Percentiles rank a stretch among this genome's conserved stretches.
phyloP scores from a whole-genome alignment of 2,113 vertebrate species.

The Sylvilagus bachmani region DNA sequence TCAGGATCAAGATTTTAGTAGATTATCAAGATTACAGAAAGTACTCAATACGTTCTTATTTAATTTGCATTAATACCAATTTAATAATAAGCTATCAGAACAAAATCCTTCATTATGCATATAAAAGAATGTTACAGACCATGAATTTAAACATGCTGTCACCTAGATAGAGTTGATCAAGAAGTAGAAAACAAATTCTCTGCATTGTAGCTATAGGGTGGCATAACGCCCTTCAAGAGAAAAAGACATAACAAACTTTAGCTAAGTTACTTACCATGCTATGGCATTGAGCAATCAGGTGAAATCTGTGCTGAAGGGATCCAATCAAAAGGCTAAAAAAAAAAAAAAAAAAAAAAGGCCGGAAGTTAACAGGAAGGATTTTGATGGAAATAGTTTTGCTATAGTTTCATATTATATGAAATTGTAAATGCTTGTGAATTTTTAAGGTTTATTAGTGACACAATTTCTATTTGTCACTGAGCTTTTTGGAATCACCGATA shows the following conservation, averaged over 20 bases:
- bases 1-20: background rate
- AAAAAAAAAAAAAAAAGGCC: background rate
- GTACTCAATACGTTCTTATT: background rate
- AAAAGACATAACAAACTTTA: background rate
- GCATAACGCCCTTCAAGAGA: background rate
- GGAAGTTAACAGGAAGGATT: background rate
- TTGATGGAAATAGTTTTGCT: background rate
- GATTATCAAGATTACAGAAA: background rate
- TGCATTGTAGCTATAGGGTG: background rate
- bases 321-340: background rate
- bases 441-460: background rate
- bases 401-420: background rate
- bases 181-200: background rate
- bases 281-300: background rate
- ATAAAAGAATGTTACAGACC: background rate
- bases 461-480: background rate
- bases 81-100: constrained; percentile 4
- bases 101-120: background rate
- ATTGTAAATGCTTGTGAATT: background rate
- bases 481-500: background rate
- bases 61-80: constrained; percentile 6
- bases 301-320: background rate
- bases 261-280: background rate
- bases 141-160: background rate
- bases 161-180: background rate